Base-by-base conservation (phyloP, 2,888 invertebrate genomes). In the Scaptodrosophila latifasciaeformis region DNA sequence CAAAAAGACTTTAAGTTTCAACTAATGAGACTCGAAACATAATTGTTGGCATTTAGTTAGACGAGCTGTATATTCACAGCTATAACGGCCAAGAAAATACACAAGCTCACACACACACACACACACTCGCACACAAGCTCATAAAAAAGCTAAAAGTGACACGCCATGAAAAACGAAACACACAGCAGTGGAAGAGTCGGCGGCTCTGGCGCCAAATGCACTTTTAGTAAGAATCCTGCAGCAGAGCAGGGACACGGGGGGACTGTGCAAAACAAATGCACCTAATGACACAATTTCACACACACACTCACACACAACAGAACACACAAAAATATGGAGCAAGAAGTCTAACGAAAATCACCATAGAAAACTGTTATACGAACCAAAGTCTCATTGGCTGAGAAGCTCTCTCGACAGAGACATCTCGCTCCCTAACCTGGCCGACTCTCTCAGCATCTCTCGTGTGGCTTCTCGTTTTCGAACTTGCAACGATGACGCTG, bases 231-330 rank as follows among this genome's bases (percentile, higher is more conserved):
- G 55, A 60, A 62, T 19, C 19, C 15, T 45, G 34, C 2, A 34
- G 39, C 9, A 35, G 10, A 13, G 15, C 34, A 34, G 1, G 5
- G 15, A 10, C 0, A 12, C 13, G 13, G 6, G 10, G 34, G 12
- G 13, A 17, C 18, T 13, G 18, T 46, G 12, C n/a, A 77, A 75
- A 77, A 77, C 75, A 76, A 76, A 78, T 77, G 75, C 75, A 78
- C 75, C 75, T 76, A 76, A 76, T 76, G 75, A 76, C 75, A 76
- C 78, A 76, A 67, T 77, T 76, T 75, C 55, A 62, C 59, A 66
- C 54, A 62, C 60, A 40, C 42, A 57, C 48, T 47, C 42, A 51
- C 45, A 42, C 48, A 30, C 30, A 45, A 35, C 29, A 27, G 29
- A 24, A 43, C 7, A 35, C n/a, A 2, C 9, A 37, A 29, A 18